A percentile compares a stretch with the other conserved stretches of the same genome.
These are phyloP conservation scores for Metopia argyrocephala DNA, from an alignment of 2,888 invertebrate genomes.

Conservation along the genomic window DNA sequence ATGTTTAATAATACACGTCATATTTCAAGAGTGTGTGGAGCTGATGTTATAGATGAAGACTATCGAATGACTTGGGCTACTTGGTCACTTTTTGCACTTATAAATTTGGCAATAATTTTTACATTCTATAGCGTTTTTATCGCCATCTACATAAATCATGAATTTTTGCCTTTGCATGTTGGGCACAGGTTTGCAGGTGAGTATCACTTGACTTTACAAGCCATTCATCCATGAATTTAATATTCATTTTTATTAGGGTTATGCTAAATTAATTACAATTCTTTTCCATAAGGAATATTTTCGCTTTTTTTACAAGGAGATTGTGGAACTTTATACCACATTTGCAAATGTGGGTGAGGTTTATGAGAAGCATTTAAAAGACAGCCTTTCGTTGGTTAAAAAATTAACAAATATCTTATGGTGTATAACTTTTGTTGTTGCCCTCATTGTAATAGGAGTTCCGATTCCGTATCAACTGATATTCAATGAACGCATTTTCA, in stretches of 20 bases:
- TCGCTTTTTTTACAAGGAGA: slow-evolving; percentile 4
- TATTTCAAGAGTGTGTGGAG: background rate
- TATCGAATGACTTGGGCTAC: slow-evolving; percentile 24
- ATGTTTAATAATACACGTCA: slow-evolving; percentile 5
- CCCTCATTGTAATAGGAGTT: background rate
- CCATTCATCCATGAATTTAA: background rate
- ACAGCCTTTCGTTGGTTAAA: background rate
- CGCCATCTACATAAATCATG: background rate
- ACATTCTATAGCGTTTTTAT: slow-evolving; percentile 24
- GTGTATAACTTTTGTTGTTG: background rate
- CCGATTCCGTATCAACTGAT: background rate
- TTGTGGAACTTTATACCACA: background rate
- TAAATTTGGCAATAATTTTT: slow-evolving; percentile 14
- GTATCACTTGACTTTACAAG: background rate
- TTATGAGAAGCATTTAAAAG: background rate
- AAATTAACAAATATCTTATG: slow-evolving; percentile 1
- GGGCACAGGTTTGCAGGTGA: slow-evolving; percentile 16
- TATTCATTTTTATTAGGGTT: background rate
- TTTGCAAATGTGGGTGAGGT: background rate
- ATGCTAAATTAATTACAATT: slow-evolving; percentile 23
- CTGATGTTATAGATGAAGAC: background rate
- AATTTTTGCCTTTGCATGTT: slow-evolving; percentile 27
- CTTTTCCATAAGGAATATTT: background rate
- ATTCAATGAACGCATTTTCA: background rate
- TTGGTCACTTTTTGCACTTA: background rate